Percentiles rank a stretch among this genome's conserved stretches.
phyloP scores from a whole-genome alignment of 2,888 invertebrate species.

The Psococerastis gibbosa region DNA sequence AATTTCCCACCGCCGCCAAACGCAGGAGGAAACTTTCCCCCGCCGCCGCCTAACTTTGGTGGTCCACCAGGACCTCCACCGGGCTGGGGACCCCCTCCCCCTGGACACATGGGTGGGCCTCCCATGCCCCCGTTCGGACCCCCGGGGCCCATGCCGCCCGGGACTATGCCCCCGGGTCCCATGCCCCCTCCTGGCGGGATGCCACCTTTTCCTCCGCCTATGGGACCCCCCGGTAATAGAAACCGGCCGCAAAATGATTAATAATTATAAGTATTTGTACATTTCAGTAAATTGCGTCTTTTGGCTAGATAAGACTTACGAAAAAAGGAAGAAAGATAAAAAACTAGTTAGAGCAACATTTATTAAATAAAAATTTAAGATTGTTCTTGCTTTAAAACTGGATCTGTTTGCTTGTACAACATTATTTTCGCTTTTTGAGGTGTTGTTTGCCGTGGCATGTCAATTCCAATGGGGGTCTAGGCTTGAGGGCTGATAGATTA shows the following conservation, averaged over 20 bases:
- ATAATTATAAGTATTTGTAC: too few relatives aligned
- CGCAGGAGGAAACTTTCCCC: not conserved
- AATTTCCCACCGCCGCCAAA: not conserved
- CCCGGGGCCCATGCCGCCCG: not conserved
- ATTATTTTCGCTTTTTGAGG: too few relatives aligned
- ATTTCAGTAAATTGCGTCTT: too few relatives aligned
- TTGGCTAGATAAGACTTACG: too few relatives aligned
- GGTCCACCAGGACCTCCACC: not conserved
- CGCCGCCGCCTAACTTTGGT: not conserved
- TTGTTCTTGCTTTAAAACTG: too few relatives aligned
- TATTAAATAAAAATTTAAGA: too few relatives aligned
- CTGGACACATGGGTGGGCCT: constrained; percentile 1
- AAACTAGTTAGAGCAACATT: too few relatives aligned
- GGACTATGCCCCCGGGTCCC: constrained; percentile 9
- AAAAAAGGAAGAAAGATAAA: too few relatives aligned
- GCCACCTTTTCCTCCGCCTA: constrained; percentile 6
- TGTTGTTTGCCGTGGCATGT: too few relatives aligned
- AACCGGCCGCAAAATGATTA: not conserved
- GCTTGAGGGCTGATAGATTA: too few relatives aligned
- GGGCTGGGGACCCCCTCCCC: constrained; percentile 3
- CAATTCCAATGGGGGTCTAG: too few relatives aligned
- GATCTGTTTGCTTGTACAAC: too few relatives aligned
- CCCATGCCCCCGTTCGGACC: not conserved
- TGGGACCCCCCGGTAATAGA: constrained; percentile 8
- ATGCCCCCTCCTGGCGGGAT: constrained; percentile 5